These are phyloP conservation scores for Scrobipalpa atriplicella DNA, from an alignment of 2,888 invertebrate genomes.

Conservation along the genomic window DNA sequence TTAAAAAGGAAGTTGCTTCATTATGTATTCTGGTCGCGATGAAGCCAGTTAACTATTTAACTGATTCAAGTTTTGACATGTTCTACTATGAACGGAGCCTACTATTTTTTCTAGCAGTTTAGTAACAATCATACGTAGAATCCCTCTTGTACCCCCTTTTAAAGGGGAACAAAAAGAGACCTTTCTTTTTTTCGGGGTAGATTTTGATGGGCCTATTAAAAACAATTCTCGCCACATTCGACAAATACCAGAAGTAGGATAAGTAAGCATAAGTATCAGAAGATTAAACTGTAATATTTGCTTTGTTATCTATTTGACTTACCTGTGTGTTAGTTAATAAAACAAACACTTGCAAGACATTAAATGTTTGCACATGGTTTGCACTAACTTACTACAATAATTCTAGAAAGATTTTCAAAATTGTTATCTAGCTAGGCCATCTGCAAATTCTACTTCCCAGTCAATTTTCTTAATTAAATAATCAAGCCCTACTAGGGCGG, in stretches of 20 bases:
- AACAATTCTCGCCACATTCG: too few relatives aligned
- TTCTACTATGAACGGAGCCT: background rate
- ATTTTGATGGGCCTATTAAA: too few relatives aligned
- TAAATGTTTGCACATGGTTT: background rate
- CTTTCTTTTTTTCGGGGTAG: too few relatives aligned
- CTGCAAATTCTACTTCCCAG: background rate
- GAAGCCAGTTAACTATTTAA: constrained; percentile 28
- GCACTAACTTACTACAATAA: background rate
- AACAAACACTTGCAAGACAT: background rate
- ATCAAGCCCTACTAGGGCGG: background rate
- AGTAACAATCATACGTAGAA: too few relatives aligned
- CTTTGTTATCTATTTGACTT: background rate
- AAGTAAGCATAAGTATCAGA: background rate
- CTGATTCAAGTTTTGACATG: constrained; percentile 35
- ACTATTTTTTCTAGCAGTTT: too few relatives aligned
- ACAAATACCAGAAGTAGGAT: background rate
- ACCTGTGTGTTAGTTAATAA: background rate
- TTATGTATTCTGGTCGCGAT: constrained; percentile 35
- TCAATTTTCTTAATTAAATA: constrained; percentile 1
- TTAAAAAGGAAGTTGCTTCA: constrained; percentile 29
- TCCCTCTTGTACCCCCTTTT: too few relatives aligned
- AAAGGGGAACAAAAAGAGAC: too few relatives aligned
- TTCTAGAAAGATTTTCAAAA: background rate
- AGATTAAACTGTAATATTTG: background rate
- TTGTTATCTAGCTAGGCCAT: background rate